Conservation (phyloP, 2,113 vertebrate genomes). For the Neodontobutis hainanensis region DNA sequence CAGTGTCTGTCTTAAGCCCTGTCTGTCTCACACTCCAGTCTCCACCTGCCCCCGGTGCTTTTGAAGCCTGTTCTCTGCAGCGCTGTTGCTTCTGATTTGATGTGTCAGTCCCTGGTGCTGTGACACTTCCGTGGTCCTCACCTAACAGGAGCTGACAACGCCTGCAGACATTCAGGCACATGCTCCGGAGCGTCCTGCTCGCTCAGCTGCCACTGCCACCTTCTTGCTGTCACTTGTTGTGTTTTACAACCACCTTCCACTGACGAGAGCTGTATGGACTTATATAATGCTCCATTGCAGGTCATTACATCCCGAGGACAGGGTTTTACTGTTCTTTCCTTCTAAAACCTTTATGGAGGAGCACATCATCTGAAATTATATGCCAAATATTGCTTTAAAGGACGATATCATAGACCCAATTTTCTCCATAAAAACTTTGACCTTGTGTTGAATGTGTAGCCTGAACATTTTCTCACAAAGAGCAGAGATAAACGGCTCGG, state of each 20-base stretch:
- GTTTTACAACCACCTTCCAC: not conserved
- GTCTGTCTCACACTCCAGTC: not conserved
- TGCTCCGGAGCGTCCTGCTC: constrained; percentile 19
- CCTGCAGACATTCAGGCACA: constrained; percentile 30
- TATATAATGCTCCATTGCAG: not conserved
- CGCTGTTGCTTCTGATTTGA: constrained; percentile 48
- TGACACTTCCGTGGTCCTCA: constrained; percentile 48
- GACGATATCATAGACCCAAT: not conserved
- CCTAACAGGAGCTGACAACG: constrained; percentile 49
- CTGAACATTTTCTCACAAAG: too few relatives aligned
- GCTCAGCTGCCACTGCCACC: constrained; percentile 4
- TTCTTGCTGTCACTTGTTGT: constrained; percentile 13
- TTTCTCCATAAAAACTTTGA: too few relatives aligned
- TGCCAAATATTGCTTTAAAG: not conserved
- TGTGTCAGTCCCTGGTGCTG: constrained; percentile 54
- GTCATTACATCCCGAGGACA: not conserved
- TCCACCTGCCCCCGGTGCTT: constrained; percentile 14
- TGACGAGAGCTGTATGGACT: not conserved
- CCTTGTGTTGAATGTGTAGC: too few relatives aligned
- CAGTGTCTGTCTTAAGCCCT: not conserved
- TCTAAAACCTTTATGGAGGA: not conserved
- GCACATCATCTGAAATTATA: not conserved
- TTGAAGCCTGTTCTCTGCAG: constrained; percentile 51
- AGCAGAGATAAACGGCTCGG: too few relatives aligned
- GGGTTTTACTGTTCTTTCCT: constrained; percentile 8